phyloP scores from a whole-genome alignment of 2,113 vertebrate species.

The Sus scrofa region DNA sequence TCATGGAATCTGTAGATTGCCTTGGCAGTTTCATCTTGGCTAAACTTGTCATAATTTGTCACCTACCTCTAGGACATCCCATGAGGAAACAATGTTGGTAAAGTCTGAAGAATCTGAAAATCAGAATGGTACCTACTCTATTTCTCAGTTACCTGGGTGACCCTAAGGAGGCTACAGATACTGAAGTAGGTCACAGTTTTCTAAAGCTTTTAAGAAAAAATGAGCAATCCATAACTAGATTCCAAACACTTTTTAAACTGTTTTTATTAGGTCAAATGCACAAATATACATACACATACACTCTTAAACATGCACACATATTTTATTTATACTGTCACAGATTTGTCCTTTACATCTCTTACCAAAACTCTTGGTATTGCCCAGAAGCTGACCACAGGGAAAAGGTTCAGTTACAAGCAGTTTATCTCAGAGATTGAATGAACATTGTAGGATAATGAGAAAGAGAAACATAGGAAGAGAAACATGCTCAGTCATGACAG shows the following conservation, averaged over 20 bases:
- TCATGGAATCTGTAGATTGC: no score
- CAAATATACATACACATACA: neutral
- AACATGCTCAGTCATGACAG: no score
- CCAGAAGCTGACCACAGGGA: no score
- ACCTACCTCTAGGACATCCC: neutral
- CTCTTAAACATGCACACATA: neutral
- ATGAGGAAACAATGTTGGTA: neutral
- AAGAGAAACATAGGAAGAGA: no score
- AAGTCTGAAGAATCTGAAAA: neutral
- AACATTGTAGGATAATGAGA: no score
- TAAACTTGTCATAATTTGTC: neutral
- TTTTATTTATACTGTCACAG: no score
- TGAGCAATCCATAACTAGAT: neutral
- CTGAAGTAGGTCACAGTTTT: neutral
- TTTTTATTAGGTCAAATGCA: neutral
- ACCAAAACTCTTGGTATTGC: no score
- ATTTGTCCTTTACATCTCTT: no score
- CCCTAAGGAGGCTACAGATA: neutral
- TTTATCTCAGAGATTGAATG: no score
- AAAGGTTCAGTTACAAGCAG: no score
- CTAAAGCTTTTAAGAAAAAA: neutral
- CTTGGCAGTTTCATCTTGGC: no score
- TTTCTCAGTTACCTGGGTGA: neutral
- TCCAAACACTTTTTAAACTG: neutral
- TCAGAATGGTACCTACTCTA: neutral